Percentiles rank a stretch among this genome's conserved stretches.
phyloP scores from a whole-genome alignment of 1,140 invertebrate genomes.

The Drosophila pruinosa region DNA sequence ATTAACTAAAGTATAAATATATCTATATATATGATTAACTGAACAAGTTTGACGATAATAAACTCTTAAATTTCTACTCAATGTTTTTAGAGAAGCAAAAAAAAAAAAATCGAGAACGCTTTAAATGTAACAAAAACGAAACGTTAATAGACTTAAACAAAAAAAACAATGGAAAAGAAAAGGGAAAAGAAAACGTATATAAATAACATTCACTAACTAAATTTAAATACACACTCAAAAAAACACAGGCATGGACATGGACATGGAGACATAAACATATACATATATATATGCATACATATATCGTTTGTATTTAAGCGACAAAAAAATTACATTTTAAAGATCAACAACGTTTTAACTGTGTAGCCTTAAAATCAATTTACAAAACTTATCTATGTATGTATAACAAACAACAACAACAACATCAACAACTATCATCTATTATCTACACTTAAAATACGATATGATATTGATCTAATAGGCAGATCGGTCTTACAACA shows the following conservation, averaged over 20 bases:
- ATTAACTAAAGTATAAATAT: conserved; percentile 27
- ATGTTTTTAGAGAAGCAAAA: conserved; percentile 64
- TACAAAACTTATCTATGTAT: conserved; percentile 39
- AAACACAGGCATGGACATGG: conserved; percentile 15
- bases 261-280: conserved; percentile 10
- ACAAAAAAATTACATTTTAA: conserved; percentile 32
- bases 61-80: conserved; percentile 68
- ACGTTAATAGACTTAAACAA: conserved; percentile 77
- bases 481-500: conserved; percentile 21
- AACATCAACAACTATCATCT: conserved; percentile 15
- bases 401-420: too few species aligned
- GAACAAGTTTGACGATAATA: conserved; percentile 19
- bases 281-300: conserved; percentile 9
- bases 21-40: conserved; percentile 23
- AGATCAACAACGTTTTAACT: conserved; percentile 66
- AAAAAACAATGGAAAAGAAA: conserved; percentile 30
- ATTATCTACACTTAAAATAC: conserved; percentile 18
- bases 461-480: conserved; percentile 2
- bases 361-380: conserved; percentile 76
- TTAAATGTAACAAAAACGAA: conserved; percentile 82
- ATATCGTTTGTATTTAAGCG: conserved; percentile 40
- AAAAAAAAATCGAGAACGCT: conserved; percentile 71
- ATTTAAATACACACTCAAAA: conserved; percentile 13
- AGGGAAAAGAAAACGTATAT: conserved; percentile 16
- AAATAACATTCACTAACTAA: conserved; percentile 16